Conservation (phyloP, 2,888 invertebrate genomes). For the Nudaria mundana region DNA sequence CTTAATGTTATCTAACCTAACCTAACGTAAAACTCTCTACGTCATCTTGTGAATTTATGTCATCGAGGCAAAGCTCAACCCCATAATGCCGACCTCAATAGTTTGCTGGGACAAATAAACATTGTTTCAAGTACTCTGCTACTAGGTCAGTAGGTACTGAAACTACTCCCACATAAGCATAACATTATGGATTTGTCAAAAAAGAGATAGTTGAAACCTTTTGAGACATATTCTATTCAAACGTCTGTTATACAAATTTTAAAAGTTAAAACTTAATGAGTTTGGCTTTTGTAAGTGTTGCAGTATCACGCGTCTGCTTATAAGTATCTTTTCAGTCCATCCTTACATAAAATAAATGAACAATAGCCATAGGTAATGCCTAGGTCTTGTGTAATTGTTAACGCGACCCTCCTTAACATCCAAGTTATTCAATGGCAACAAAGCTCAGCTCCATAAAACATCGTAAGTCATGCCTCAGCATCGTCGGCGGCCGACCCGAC, state of each 20-base stretch:
- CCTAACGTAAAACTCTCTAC: too few relatives aligned
- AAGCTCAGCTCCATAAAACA: slow-evolving; percentile 60
- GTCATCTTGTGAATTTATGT: too few relatives aligned
- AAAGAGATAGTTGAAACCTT: slow-evolving; percentile 4
- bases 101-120: too few relatives aligned
- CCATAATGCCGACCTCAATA: too few relatives aligned
- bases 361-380: slow-evolving; percentile 42
- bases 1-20: too few relatives aligned
- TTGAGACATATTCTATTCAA: slow-evolving; percentile 7
- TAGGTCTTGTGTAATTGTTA: slow-evolving; percentile 62
- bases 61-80: too few relatives aligned
- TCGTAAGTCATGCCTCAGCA: slow-evolving; percentile 43
- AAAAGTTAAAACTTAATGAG: slow-evolving; percentile 17
- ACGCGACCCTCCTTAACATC: slow-evolving; percentile 50
- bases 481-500: slow-evolving; percentile 53
- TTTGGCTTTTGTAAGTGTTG: slow-evolving; percentile 38
- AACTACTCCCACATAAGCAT: too few relatives aligned
- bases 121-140: too few relatives aligned
- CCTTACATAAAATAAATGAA: slow-evolving; percentile 40
- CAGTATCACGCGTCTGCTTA: slow-evolving; percentile 45
- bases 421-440: slow-evolving; percentile 54
- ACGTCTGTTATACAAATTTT: slow-evolving; percentile 10
- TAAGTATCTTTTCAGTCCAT: slow-evolving; percentile 36
- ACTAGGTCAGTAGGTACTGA: too few relatives aligned
- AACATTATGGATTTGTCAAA: background rate